Conservation (phyloP, 2,113 vertebrate genomes). For the Brachyistius frenatus region DNA sequence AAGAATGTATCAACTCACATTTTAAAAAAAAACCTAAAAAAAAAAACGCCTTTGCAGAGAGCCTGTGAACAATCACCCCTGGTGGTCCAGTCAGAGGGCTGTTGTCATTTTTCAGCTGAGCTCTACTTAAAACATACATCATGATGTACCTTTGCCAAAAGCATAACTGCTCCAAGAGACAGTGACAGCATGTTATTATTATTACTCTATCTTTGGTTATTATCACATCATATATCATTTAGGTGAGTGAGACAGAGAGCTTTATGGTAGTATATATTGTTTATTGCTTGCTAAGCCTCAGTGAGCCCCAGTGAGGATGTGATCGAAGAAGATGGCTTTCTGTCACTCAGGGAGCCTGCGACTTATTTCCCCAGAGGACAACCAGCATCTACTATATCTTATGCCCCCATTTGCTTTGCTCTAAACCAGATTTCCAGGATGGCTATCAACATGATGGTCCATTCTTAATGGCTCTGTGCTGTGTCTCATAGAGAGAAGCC, state of each 20-base stretch:
- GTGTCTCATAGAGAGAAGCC: slow-evolving; percentile 23
- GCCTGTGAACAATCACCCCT: slow-evolving; percentile 19
- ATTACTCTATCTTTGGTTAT: slow-evolving; percentile 23
- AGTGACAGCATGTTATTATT: slow-evolving; percentile 32
- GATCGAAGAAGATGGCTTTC: slow-evolving; percentile 30
- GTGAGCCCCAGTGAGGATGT: slow-evolving; percentile 14
- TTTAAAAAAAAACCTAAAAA: slow-evolving; percentile 23
- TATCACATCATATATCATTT: slow-evolving; percentile 42
- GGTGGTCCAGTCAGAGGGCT: slow-evolving; percentile 39
- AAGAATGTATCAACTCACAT: slow-evolving; percentile 8
- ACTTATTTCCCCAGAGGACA: slow-evolving; percentile 54
- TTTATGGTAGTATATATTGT: slow-evolving; percentile 40
- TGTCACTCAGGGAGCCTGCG: slow-evolving; percentile 44
- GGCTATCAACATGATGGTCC: slow-evolving; percentile 29
- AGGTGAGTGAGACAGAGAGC: background rate
- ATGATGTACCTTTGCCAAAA: slow-evolving; percentile 40
- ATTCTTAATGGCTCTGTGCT: slow-evolving; percentile 22
- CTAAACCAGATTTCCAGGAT: slow-evolving; percentile 28
- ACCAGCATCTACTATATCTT: slow-evolving; percentile 32
- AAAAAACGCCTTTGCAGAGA: slow-evolving; percentile 27
- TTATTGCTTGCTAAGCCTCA: slow-evolving; percentile 38
- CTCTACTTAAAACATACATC: slow-evolving; percentile 21
- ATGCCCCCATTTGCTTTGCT: slow-evolving; percentile 32
- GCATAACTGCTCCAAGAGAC: background rate
- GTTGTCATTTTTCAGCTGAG: slow-evolving; percentile 32